phyloP scores from a whole-genome alignment of 1,140 invertebrate genomes.

The Achatina immaculata region DNA sequence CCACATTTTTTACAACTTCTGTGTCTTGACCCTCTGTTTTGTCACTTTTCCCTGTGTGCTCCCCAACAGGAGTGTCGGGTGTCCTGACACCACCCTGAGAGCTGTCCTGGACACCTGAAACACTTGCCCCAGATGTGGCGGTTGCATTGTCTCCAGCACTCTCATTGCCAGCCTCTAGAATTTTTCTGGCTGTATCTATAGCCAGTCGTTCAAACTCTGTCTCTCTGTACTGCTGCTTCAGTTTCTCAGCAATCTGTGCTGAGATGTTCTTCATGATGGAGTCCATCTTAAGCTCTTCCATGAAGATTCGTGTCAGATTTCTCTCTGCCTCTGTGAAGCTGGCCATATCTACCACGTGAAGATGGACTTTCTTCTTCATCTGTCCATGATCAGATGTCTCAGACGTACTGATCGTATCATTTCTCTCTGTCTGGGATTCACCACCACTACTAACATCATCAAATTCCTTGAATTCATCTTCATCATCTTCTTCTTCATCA shows the following conservation, averaged over 20 bases:
- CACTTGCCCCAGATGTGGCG: not conserved
- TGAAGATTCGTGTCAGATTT: not conserved
- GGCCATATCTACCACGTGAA: slow-evolving; percentile 12
- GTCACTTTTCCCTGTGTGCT: not conserved
- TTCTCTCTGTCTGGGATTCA: slow-evolving; percentile 18
- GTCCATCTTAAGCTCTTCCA: slow-evolving; percentile 4
- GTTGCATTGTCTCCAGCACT: not conserved
- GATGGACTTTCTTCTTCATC: not conserved
- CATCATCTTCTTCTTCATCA: not conserved
- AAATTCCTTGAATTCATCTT: not conserved
- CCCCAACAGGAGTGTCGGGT: too few species aligned
- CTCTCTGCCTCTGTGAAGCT: slow-evolving; percentile 13
- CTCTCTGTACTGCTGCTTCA: slow-evolving; percentile 20
- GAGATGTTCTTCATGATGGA: slow-evolving; percentile 8
- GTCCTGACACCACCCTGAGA: too few species aligned
- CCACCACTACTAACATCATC: slow-evolving; percentile 12
- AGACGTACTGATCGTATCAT: not conserved
- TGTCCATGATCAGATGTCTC: not conserved
- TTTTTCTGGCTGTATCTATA: slow-evolving; percentile 9
- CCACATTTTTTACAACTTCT: not conserved
- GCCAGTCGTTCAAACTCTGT: slow-evolving; percentile 18
- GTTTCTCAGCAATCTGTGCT: not conserved
- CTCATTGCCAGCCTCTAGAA: not conserved
- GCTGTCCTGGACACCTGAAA: too few species aligned
- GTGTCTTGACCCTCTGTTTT: not conserved